Evolutionary conservation across 2,113 vertebrate species (phyloP).

Genomic region (Microcebus jonahi): DNA sequence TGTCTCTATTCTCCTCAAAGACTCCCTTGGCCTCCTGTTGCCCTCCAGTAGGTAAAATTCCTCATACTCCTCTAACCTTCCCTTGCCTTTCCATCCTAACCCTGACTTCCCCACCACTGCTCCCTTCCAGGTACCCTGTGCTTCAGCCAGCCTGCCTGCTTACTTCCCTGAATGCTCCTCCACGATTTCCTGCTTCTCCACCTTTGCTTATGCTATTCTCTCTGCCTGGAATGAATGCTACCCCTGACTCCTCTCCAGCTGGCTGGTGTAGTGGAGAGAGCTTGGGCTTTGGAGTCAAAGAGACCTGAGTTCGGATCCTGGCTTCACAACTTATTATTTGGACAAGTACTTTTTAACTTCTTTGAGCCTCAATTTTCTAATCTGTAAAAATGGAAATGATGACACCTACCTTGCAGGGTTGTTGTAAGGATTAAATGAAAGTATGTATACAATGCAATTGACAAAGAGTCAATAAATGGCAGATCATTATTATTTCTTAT

Average conservation of each 20-base stretch:
- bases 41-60: not conserved
- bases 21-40: not conserved
- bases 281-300: conserved; percentile 65
- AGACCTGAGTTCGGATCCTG: conserved; percentile 59
- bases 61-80: not conserved
- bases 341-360: conserved; percentile 49
- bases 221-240: conserved; percentile 67
- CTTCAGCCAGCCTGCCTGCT: conserved; percentile 49
- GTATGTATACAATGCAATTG: conserved; percentile 18
- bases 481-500: conserved; percentile 20
- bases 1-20: not conserved
- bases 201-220: conserved; percentile 66
- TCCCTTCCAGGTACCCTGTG: conserved; percentile 64
- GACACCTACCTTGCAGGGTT: conserved; percentile 54
- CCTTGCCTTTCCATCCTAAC: conserved; percentile 7
- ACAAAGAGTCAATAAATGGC: conserved; percentile 63
- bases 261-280: conserved; percentile 17
- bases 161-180: conserved; percentile 60
- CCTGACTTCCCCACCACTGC: conserved; percentile 52
- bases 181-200: conserved; percentile 58
- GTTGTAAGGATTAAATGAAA: conserved; percentile 62
- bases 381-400: conserved; percentile 54
- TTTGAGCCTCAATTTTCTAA: conserved; percentile 39
- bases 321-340: conserved; percentile 54
- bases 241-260: conserved; percentile 40